phyloP scores from a whole-genome alignment of 2,888 invertebrate genomes.

The Piscicola geometra region DNA sequence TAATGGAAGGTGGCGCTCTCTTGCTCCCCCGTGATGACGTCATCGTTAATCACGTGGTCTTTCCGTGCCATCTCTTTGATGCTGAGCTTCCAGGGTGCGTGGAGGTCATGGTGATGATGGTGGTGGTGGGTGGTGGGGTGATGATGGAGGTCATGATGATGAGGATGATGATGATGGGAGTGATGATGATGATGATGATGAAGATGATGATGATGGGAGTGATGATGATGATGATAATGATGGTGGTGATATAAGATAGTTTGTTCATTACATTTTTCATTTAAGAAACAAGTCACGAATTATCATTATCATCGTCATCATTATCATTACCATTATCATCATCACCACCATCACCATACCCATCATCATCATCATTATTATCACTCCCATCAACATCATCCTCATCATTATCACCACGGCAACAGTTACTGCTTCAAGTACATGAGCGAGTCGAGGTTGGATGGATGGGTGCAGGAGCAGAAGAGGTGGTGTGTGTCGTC shows the following conservation, averaged over 20 bases:
- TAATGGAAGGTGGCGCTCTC: neutral
- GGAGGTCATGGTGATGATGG: neutral
- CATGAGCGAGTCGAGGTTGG: constrained; percentile 10
- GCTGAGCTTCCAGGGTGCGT: neutral
- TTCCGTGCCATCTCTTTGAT: constrained; percentile 10
- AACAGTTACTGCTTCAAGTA: neutral
- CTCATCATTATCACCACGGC: neutral
- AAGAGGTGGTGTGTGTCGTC: constrained; percentile 6
- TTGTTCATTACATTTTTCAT: neutral
- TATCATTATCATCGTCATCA: neutral
- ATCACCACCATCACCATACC: neutral
- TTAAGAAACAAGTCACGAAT: neutral
- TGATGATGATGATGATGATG: constrained; percentile 21
- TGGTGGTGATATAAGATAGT: neutral
- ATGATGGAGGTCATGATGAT: constrained; percentile 1
- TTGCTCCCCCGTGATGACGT: constrained; percentile 1
- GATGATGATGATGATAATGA: constrained; percentile 19
- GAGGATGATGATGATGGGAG: constrained; percentile 4
- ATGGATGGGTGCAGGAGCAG: constrained; percentile 7
- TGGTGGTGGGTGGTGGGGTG: too few species aligned
- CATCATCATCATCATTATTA: too few species aligned
- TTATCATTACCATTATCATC: constrained; percentile 12
- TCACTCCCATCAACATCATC: neutral
- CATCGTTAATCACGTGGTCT: constrained; percentile 3
- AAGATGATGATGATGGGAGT: constrained; percentile 8